Conservation (phyloP, 2,888 invertebrate species). For the Hoplodrina blanda region DNA sequence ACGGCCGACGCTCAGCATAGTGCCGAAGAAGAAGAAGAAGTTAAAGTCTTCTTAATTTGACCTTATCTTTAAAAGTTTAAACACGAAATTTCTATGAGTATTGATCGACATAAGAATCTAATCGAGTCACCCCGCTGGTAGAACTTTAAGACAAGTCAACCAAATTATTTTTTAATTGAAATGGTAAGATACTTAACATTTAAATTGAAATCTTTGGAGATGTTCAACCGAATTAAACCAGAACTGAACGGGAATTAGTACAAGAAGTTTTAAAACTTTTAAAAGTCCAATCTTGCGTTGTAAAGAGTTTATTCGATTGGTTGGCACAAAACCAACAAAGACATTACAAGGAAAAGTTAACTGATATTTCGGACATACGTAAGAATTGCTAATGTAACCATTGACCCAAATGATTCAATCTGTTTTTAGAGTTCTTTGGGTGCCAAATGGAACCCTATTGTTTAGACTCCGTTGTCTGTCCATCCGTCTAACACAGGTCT, state of each 20-base stretch:
- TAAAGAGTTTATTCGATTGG: conserved; percentile 42
- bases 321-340: conserved; percentile 57
- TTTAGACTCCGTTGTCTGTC: too few species aligned
- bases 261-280: conserved; percentile 32
- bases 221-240: conserved; percentile 26
- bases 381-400: conserved; percentile 47
- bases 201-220: background rate
- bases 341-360: conserved; percentile 46
- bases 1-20: too few species aligned
- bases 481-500: too few species aligned
- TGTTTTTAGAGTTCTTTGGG: background rate
- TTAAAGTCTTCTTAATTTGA: too few species aligned
- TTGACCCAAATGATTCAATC: conserved; percentile 47
- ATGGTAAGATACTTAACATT: background rate
- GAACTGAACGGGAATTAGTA: conserved; percentile 44
- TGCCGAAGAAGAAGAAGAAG: too few species aligned
- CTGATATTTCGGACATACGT: conserved; percentile 39
- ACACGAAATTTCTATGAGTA: too few species aligned
- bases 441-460: too few species aligned
- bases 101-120: too few species aligned
- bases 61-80: too few species aligned
- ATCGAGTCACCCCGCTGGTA: too few species aligned
- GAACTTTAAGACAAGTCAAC: background rate
- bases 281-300: conserved; percentile 32
- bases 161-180: background rate